phyloP scores from a whole-genome alignment of 2,888 invertebrate species.

The Plebejus melissa region DNA sequence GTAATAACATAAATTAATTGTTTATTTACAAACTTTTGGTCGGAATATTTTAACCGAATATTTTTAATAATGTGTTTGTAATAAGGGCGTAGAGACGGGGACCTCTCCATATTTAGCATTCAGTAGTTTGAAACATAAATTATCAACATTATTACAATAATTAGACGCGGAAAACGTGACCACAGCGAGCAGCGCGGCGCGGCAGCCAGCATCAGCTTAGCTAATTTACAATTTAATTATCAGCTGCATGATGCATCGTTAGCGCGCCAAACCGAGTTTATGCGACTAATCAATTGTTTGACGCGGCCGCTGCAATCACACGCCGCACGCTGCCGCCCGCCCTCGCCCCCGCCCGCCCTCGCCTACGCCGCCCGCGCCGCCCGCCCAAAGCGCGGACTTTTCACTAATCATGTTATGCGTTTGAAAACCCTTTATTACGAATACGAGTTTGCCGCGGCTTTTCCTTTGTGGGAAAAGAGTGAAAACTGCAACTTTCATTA shows the following conservation, averaged over 20 bases:
- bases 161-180: conserved; percentile 40
- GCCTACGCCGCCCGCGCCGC: conserved; percentile 32
- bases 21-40: not conserved
- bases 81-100: not conserved
- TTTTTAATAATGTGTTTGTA: not conserved
- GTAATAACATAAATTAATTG: not conserved
- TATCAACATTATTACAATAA: conserved; percentile 30
- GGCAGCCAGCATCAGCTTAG: conserved; percentile 69
- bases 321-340: conserved; percentile 45
- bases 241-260: conserved; percentile 77
- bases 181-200: conserved; percentile 44
- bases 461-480: not conserved
- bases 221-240: conserved; percentile 79
- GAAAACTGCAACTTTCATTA: not conserved
- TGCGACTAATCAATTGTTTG: conserved; percentile 80
- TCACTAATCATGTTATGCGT: conserved; percentile 34
- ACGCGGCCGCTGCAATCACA: conserved; percentile 76
- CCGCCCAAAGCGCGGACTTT: conserved; percentile 33
- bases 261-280: conserved; percentile 78
- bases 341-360: conserved; percentile 42
- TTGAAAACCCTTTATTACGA: conserved; percentile 25
- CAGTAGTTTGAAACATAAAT: conserved; percentile 2
- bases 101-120: not conserved
- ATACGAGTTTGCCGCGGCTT: not conserved
- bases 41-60: not conserved